phyloP scores from a whole-genome alignment of 2,113 vertebrate genomes.

The Muscicapa adusta region DNA sequence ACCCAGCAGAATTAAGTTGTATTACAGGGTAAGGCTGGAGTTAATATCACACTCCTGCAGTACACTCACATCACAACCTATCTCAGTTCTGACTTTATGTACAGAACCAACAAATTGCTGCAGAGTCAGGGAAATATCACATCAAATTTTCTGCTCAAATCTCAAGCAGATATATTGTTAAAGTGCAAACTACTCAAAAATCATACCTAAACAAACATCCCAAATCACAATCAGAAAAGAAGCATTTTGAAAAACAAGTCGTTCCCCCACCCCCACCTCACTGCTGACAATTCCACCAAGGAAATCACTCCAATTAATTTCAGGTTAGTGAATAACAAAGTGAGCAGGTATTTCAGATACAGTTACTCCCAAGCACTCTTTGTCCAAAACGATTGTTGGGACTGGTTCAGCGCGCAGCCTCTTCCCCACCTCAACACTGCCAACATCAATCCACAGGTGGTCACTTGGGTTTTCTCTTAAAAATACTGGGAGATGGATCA shows the following conservation, averaged over 20 bases:
- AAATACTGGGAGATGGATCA: background rate
- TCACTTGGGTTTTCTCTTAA: background rate
- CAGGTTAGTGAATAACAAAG: background rate
- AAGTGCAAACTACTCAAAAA: conserved; percentile 2
- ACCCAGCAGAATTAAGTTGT: background rate
- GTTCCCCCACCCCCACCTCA: background rate
- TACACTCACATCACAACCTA: background rate
- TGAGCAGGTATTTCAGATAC: background rate
- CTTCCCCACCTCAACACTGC: background rate
- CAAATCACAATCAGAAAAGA: background rate
- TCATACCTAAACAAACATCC: background rate
- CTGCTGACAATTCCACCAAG: background rate
- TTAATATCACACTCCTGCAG: background rate
- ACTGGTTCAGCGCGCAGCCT: rapidly evolving
- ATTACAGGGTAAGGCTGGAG: background rate
- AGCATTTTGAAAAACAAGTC: background rate
- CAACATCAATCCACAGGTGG: background rate
- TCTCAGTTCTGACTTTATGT: rapidly evolving
- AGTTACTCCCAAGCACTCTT: background rate
- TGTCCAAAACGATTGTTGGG: background rate
- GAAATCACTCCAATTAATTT: background rate
- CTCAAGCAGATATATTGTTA: background rate
- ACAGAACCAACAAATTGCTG: background rate
- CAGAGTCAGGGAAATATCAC: background rate
- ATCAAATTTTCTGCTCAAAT: background rate